These are phyloP conservation scores for Pituophis catenifer DNA, from an alignment of 2,113 vertebrate species.

Conservation along the genomic window DNA sequence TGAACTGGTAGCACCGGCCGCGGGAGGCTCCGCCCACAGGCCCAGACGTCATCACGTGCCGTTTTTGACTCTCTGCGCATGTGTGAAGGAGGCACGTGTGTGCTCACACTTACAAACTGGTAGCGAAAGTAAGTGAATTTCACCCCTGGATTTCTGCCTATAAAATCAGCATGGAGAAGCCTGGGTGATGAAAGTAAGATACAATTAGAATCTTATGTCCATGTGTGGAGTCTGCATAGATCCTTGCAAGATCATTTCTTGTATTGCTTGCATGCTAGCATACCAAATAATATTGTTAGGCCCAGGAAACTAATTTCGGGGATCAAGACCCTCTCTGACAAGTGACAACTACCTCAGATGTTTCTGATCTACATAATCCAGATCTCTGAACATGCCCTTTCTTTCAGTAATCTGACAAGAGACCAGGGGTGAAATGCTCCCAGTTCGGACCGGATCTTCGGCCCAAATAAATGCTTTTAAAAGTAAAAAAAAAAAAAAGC, in stretches of 20 bases:
- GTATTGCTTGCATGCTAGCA: not conserved
- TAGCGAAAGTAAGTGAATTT: too few species aligned
- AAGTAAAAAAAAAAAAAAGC: too few species aligned
- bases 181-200: not conserved
- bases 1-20: too few species aligned
- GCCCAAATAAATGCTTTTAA: too few species aligned
- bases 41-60: too few species aligned
- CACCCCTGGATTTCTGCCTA: not conserved
- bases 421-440: not conserved
- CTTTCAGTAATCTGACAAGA: not conserved
- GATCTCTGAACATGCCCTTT: not conserved
- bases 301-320: not conserved
- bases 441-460: too few species aligned
- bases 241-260: not conserved
- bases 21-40: too few species aligned
- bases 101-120: too few species aligned
- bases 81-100: too few species aligned
- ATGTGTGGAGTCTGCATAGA: not conserved
- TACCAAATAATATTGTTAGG: not conserved
- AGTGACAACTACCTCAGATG: not conserved
- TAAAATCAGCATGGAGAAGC: not conserved
- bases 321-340: not conserved
- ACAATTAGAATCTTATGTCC: not conserved
- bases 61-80: too few species aligned
- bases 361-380: not conserved